Conservation (phyloP, 2,113 vertebrate genomes). For the Xiphias gladius region DNA sequence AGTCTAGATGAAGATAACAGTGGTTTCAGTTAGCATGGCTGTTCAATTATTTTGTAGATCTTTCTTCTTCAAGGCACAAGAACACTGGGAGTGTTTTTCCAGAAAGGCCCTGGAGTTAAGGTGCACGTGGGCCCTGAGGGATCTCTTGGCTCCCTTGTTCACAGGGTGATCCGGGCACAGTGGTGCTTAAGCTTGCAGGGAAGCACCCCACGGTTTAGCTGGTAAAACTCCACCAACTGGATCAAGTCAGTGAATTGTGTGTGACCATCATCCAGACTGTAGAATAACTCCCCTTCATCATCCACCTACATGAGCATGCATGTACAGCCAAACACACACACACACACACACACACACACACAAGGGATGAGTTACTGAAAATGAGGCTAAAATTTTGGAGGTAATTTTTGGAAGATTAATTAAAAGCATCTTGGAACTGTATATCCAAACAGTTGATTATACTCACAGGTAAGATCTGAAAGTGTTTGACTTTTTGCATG, state of each 20-base stretch:
- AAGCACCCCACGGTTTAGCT: conserved; percentile 94
- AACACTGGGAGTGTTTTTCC: conserved; percentile 65
- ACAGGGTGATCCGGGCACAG: conserved; percentile 91
- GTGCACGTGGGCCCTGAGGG: conserved; percentile 45
- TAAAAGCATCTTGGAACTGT: not conserved
- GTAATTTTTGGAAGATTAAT: not conserved
- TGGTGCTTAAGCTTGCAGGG: conserved; percentile 98
- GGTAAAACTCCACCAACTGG: conserved; percentile 98
- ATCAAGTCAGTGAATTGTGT: conserved; percentile 97
- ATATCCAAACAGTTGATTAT: not conserved
- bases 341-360: conserved; percentile 4
- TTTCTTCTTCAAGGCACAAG: conserved; percentile 78
- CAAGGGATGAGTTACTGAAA: not conserved
- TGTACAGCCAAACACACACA: not conserved
- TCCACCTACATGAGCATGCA: conserved; percentile 85
- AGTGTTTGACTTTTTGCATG: conserved; percentile 97
- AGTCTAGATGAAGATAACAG: conserved; percentile 27
- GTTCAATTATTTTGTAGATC: conserved; percentile 40
- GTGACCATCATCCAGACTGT: conserved; percentile 95
- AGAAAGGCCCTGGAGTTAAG: conserved; percentile 57
- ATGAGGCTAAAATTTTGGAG: not conserved
- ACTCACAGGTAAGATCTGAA: conserved; percentile 98
- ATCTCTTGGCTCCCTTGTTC: conserved; percentile 69
- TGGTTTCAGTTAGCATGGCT: conserved; percentile 60
- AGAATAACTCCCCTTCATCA: conserved; percentile 91